Conservation (phyloP, 2,888 invertebrate species). For the Notodonta ziczac region DNA sequence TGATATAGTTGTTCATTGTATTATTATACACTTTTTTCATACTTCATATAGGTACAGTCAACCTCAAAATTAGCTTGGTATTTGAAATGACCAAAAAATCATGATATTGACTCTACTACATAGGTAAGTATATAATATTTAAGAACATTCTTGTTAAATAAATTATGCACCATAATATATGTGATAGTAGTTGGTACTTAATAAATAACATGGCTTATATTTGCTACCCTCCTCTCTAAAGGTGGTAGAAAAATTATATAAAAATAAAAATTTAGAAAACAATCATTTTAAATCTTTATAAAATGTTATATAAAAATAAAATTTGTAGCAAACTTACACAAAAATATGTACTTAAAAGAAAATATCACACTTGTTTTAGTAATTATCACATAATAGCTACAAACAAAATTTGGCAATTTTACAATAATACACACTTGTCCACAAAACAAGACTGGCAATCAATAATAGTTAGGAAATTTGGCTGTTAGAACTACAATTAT, state of each 20-base stretch:
- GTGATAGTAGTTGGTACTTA: neutral
- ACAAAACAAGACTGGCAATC: neutral
- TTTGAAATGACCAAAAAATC: too few species aligned
- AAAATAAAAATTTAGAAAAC: neutral
- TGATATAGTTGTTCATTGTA: too few species aligned
- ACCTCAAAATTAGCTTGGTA: too few species aligned
- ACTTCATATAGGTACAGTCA: too few species aligned
- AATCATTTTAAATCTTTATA: neutral
- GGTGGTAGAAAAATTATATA: neutral
- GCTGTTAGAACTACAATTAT: neutral
- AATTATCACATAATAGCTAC: neutral
- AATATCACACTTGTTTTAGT: neutral
- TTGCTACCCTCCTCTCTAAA: too few species aligned
- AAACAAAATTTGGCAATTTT: neutral
- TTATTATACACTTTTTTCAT: too few species aligned
- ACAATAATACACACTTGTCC: neutral
- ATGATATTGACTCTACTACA: neutral
- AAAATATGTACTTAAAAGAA: neutral
- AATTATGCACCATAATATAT: neutral
- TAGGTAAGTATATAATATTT: too few species aligned
- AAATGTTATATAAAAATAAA: neutral
- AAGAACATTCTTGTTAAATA: neutral
- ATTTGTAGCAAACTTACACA: neutral
- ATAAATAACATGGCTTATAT: too few species aligned
- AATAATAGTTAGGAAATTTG: neutral